Conservation (phyloP, 2,888 invertebrate species). For the Caenorhabditis doughertyi region DNA sequence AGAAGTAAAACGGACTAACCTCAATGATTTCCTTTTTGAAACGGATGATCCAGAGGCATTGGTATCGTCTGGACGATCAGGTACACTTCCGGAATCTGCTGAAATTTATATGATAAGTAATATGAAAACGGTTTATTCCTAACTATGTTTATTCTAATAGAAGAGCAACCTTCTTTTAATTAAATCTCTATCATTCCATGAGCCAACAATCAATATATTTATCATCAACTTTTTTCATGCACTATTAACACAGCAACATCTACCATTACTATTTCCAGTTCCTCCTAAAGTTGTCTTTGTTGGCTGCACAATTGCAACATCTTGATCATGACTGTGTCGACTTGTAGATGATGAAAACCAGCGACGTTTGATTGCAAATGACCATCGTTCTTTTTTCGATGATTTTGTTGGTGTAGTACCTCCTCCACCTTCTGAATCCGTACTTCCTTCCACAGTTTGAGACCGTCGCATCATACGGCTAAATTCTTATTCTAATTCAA, state of each 20-base stretch:
- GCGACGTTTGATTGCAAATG: constrained; percentile 75
- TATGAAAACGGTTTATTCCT: not conserved
- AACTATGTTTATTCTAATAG: not conserved
- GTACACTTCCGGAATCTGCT: constrained; percentile 65
- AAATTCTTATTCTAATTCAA: not conserved
- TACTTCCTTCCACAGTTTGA: constrained; percentile 68
- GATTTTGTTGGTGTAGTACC: constrained; percentile 58
- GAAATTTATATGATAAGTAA: constrained; percentile 22
- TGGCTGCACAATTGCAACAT: constrained; percentile 62
- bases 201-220: not conserved
- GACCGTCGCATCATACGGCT: constrained; percentile 68
- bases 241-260: not conserved
- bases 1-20: constrained; percentile 61
- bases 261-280: constrained; percentile 34
- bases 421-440: constrained; percentile 42
- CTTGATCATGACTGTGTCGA: constrained; percentile 64
- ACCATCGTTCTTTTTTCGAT: constrained; percentile 76
- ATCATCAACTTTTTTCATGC: not conserved
- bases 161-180: not conserved
- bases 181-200: not conserved
- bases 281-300: constrained; percentile 64
- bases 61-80: constrained; percentile 69
- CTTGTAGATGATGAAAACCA: constrained; percentile 76
- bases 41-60: constrained; percentile 60
- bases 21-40: constrained; percentile 71